Evolutionary conservation across 2,113 vertebrate species (phyloP).

Genomic region (Pica pica): DNA sequence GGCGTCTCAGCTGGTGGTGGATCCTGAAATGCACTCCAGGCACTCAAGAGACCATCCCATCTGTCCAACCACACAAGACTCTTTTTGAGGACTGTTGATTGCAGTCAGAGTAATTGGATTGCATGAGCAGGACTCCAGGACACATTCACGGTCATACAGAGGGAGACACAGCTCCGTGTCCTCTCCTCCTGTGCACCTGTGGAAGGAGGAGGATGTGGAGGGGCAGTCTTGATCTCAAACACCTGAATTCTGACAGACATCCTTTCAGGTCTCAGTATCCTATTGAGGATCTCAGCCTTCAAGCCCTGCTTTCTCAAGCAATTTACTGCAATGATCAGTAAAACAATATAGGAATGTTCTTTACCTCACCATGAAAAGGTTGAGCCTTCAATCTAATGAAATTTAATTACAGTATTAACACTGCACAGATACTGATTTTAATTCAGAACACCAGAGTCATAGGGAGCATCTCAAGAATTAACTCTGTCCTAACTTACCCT

Average conservation of each 20-base stretch:
- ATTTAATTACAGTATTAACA: conserved; percentile 54
- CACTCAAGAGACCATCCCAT: neutral
- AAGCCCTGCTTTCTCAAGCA: neutral
- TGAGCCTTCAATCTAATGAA: conserved; percentile 58
- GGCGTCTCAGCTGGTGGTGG: rapidly evolving
- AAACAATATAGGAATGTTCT: neutral
- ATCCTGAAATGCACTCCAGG: neutral
- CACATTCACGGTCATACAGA: rapidly evolving
- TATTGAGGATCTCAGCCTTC: neutral
- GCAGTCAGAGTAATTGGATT: neutral
- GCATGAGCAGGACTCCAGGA: neutral
- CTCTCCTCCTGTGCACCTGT: neutral
- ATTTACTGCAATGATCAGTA: neutral
- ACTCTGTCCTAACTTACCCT: neutral
- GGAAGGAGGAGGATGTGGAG: neutral
- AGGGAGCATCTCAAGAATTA: conserved; percentile 6
- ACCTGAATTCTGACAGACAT: neutral
- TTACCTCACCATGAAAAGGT: conserved; percentile 26
- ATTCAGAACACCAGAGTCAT: neutral
- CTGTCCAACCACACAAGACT: neutral
- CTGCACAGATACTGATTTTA: neutral
- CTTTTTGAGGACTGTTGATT: neutral
- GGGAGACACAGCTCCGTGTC: neutral
- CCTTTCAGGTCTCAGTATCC: neutral
- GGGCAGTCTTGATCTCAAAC: neutral